Evolutionary conservation across 2,888 invertebrate species (phyloP).

Genomic region (Trissonchulus sp.): DNA sequence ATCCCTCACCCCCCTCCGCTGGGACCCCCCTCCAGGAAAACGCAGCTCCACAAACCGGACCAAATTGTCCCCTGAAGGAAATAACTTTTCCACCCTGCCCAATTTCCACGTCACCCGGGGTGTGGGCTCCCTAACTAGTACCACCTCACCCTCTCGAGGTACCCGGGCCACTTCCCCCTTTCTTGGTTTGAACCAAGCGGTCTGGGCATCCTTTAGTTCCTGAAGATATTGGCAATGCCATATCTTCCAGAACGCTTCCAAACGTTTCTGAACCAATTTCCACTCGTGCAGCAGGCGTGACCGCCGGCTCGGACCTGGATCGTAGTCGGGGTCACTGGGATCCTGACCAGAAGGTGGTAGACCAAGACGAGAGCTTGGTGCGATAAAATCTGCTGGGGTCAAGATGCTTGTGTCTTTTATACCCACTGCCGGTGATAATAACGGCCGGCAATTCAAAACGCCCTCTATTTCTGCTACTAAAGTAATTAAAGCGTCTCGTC

Average conservation of each 20-base stretch:
- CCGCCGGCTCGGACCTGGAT: no score
- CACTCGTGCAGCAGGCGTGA: constrained; percentile 10
- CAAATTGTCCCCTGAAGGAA: no score
- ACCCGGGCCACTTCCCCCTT: neutral
- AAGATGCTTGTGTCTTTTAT: no score
- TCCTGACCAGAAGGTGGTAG: no score
- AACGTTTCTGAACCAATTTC: neutral
- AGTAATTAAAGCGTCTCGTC: neutral
- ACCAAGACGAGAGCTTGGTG: no score
- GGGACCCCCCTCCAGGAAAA: no score
- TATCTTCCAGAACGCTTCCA: constrained; percentile 6
- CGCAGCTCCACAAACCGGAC: no score
- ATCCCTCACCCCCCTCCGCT: no score
- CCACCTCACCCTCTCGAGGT: neutral
- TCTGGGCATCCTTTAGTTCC: constrained; percentile 13
- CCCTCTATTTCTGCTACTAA: neutral
- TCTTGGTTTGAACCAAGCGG: neutral
- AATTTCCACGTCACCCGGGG: no score
- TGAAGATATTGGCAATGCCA: constrained; percentile 13
- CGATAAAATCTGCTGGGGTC: constrained; percentile 16
- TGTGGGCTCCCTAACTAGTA: neutral
- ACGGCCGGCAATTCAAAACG: constrained; percentile 10
- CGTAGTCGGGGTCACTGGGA: no score
- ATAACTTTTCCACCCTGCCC: no score
- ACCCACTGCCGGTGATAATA: neutral